Conservation (phyloP, 1,140 invertebrate genomes). For the Drosophila malerkotliana region DNA sequence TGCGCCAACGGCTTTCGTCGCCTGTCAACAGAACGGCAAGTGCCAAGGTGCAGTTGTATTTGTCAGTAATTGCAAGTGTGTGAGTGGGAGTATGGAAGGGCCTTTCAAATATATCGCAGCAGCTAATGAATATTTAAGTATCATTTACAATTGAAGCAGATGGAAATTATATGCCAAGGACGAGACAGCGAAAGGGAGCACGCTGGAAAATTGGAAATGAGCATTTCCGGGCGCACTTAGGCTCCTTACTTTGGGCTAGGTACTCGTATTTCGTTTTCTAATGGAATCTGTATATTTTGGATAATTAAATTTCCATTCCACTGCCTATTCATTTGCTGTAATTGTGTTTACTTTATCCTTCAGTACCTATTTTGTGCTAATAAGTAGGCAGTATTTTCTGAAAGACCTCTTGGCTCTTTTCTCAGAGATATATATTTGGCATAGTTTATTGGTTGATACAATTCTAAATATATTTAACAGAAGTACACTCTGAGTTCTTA, state of each 20-base stretch:
- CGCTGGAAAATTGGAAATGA: conserved; percentile 27
- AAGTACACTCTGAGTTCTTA: no score
- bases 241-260: not conserved
- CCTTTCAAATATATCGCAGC: conserved; percentile 60
- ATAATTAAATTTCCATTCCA: conserved; percentile 61
- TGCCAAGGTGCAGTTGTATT: conserved; percentile 46
- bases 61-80: conserved; percentile 20
- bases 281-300: conserved; percentile 41
- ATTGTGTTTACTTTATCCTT: conserved; percentile 31
- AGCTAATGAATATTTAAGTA: conserved; percentile 71
- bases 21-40: conserved; percentile 51
- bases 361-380: conserved; percentile 18
- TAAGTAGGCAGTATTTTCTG: conserved; percentile 20
- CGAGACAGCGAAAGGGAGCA: conserved; percentile 5
- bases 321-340: conserved; percentile 44
- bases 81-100: conserved; percentile 5
- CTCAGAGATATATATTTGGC: no score
- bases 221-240: conserved; percentile 30
- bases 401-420: conserved; percentile 7
- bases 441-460: no score
- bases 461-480: not conserved
- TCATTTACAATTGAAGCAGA: conserved; percentile 60
- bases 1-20: conserved; percentile 51
- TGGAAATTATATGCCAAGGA: conserved; percentile 59
- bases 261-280: conserved; percentile 17